Percentiles rank a stretch among this genome's conserved stretches.
Evolutionary conservation across 2,888 invertebrate genomes (phyloP).

Genomic region (Dioctria linearis): DNA sequence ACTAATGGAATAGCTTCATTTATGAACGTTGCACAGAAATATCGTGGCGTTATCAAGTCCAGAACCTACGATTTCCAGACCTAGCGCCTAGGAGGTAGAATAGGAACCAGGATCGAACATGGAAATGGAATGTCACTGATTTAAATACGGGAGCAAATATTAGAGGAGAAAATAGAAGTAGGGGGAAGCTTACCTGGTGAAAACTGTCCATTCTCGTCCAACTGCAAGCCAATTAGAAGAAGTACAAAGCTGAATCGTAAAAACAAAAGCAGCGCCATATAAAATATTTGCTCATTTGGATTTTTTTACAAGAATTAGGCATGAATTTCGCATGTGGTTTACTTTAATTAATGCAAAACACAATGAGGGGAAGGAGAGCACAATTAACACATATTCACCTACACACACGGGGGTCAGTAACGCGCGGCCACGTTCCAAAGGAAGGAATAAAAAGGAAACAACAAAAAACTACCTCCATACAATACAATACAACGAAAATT

Average conservation of each 20-base stretch:
- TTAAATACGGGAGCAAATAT: background rate
- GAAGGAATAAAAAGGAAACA: constrained; percentile 29
- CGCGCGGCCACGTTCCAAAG: constrained; percentile 2
- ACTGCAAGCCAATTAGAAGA: constrained; percentile 71
- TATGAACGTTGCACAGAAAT: too few species aligned
- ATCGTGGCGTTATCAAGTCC: too few species aligned
- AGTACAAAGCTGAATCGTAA: constrained; percentile 78
- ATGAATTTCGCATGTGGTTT: constrained; percentile 48
- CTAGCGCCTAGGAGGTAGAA: too few species aligned
- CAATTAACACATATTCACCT: constrained; percentile 38
- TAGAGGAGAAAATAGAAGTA: background rate
- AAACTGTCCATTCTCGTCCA: constrained; percentile 56
- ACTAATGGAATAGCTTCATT: too few species aligned
- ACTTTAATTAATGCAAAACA: constrained; percentile 47
- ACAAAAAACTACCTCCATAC: constrained; percentile 8
- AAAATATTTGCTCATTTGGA: constrained; percentile 80
- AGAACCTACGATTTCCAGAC: too few species aligned
- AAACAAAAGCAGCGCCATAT: constrained; percentile 84
- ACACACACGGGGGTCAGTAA: constrained; percentile 7
- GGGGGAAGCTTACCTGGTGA: constrained; percentile 37
- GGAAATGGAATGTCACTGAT: too few species aligned
- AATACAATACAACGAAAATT: constrained; percentile 6
- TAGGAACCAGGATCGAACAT: too few species aligned
- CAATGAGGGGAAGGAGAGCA: constrained; percentile 26
- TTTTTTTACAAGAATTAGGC: constrained; percentile 44